Conservation (phyloP, 2,797 vertebrate species). For the Tolypeutes matacus region DNA sequence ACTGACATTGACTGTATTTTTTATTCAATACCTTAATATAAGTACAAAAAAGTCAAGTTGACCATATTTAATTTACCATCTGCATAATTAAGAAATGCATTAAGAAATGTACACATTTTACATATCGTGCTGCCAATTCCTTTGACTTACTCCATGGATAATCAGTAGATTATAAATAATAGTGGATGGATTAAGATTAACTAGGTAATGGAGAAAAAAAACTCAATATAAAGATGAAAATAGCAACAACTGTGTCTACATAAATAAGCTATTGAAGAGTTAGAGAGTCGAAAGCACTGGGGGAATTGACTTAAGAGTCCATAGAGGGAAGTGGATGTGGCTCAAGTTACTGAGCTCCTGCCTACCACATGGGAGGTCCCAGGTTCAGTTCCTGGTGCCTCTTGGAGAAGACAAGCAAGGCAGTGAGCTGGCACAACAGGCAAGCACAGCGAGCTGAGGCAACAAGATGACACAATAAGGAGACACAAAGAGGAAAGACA, state of each 20-base stretch:
- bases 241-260: neutral
- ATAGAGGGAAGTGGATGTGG: no score
- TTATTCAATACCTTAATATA: neutral
- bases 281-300: neutral
- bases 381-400: no score
- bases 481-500: no score
- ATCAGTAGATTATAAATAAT: slow-evolving; percentile 3
- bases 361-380: no score
- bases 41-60: neutral
- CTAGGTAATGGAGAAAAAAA: neutral
- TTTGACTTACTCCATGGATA: neutral
- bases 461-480: no score
- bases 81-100: neutral
- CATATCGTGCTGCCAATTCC: neutral
- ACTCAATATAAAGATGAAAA: slow-evolving; percentile 50
- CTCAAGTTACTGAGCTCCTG: no score
- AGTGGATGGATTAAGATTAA: neutral
- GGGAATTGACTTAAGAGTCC: slow-evolving; percentile 11
- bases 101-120: neutral
- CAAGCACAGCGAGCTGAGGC: no score
- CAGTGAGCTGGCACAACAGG: no score
- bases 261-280: neutral
- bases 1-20: neutral
- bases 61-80: neutral
- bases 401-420: no score